Conservation (phyloP, 2,113 vertebrate genomes). For the Ariopsis seemanni region DNA sequence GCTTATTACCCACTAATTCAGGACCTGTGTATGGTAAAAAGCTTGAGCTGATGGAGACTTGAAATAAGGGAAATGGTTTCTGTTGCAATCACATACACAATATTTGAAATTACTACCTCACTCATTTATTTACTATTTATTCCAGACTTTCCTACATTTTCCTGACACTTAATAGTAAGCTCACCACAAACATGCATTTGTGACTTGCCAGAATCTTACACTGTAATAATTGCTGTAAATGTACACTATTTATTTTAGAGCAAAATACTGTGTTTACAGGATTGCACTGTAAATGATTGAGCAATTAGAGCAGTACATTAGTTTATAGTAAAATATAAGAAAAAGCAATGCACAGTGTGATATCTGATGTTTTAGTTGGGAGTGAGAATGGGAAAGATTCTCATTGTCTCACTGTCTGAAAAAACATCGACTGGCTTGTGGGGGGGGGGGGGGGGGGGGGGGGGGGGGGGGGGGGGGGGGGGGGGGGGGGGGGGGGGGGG, state of each 20-base stretch:
- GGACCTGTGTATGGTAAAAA: conserved; percentile 65
- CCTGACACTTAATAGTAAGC: background rate
- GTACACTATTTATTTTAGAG: background rate
- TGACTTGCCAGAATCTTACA: background rate
- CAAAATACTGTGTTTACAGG: background rate
- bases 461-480: too few species aligned
- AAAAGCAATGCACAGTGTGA: background rate
- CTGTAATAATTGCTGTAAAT: background rate
- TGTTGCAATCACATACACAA: background rate
- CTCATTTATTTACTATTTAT: background rate
- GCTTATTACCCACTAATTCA: conserved; percentile 57
- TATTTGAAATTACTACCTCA: background rate
- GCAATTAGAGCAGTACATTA: background rate
- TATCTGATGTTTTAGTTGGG: background rate
- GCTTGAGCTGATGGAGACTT: background rate
- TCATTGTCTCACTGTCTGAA: background rate
- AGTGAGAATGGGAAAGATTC: background rate
- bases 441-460: too few species aligned
- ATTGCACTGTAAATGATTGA: background rate
- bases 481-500: too few species aligned
- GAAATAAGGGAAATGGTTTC: background rate
- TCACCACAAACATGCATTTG: background rate
- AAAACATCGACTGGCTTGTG: background rate
- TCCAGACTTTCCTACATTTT: background rate
- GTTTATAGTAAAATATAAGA: background rate